Conservation (phyloP, 2,888 invertebrate species). For the Boloria euphrosyne region DNA sequence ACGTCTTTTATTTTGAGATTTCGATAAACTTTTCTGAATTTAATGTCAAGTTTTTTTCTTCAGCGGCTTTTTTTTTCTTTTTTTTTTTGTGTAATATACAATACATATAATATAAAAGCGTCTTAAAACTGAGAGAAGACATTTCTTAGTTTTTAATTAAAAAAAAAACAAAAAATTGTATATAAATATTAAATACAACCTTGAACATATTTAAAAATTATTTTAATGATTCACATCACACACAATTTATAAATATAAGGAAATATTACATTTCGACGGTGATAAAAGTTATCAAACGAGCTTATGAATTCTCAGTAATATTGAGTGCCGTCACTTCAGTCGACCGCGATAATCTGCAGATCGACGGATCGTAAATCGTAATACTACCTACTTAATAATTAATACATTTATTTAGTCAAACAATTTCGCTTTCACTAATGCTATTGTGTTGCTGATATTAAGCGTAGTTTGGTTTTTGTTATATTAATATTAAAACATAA, state of each 20-base stretch:
- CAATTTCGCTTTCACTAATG: slow-evolving; percentile 15
- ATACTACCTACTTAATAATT: not conserved
- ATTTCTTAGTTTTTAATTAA: too few species aligned
- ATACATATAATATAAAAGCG: too few species aligned
- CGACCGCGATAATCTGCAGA: slow-evolving; percentile 27
- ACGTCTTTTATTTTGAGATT: not conserved
- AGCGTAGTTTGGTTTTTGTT: not conserved
- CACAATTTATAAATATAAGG: not conserved
- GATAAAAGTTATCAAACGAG: slow-evolving; percentile 9
- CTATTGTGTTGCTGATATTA: slow-evolving; percentile 2
- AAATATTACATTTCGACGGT: not conserved
- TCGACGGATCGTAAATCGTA: slow-evolving; percentile 7
- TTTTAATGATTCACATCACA: too few species aligned
- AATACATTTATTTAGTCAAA: slow-evolving; percentile 38
- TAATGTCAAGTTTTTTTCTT: too few species aligned
- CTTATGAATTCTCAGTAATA: not conserved
- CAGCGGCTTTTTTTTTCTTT: too few species aligned
- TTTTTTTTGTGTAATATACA: too few species aligned
- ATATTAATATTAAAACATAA: too few species aligned
- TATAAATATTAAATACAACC: too few species aligned
- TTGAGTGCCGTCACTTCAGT: slow-evolving; percentile 11
- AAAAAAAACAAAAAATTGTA: too few species aligned
- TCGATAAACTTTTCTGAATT: too few species aligned
- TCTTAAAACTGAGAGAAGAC: too few species aligned
- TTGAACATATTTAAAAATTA: too few species aligned